Evolutionary conservation across 2,888 invertebrate species (phyloP), one percentile per base, ranked within the genome.

Genomic region (Actias luna): DNA sequence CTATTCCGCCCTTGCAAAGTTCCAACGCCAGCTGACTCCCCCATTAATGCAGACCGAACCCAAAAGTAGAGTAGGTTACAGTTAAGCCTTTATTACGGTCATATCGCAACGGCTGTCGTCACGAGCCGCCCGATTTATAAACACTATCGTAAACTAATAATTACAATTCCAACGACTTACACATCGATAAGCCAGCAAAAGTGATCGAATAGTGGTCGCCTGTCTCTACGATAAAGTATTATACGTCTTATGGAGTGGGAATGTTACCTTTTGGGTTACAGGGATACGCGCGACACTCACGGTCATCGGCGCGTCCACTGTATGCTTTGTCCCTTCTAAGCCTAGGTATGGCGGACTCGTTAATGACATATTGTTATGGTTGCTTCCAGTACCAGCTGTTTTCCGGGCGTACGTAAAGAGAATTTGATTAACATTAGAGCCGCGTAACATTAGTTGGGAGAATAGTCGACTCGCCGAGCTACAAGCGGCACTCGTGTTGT

Each of bases 321-420:
- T 29, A 70, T 63, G 67, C 81, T 79, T n/a, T n/a, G n/a, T n/a
- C n/a, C n/a, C n/a, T n/a, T 55, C 16, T 52, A n/a, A 55, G 14
- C 29, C n/a, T 27, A 55, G 55, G 55, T 55, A n/a, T 29, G 29
- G 29, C 55, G 55, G 55, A 55, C 55, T 55, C 55, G 22, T 84
- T 88, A 87, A 86, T 84, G 75, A 82, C 78, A 73, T 77, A 83
- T 84, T 84, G 72, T 87, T 86, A 82, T 89, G 87, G 84, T 93
- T 89, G 89, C 91, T 94, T 94, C 84, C 94, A 94, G 94, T 93
- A 93, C 88, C 94, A 94, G 93, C 94, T 94, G 92, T 94, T 94
- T 93, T 93, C 94, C 90, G 94, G 94, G 89, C 93, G 94, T 92
- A 92, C 93, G 82, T 94, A 94, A 93, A 88, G 76, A 78, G 79